Evolutionary conservation across 1,140 invertebrate genomes (phyloP).

Genomic region (Drosophila cardini): DNA sequence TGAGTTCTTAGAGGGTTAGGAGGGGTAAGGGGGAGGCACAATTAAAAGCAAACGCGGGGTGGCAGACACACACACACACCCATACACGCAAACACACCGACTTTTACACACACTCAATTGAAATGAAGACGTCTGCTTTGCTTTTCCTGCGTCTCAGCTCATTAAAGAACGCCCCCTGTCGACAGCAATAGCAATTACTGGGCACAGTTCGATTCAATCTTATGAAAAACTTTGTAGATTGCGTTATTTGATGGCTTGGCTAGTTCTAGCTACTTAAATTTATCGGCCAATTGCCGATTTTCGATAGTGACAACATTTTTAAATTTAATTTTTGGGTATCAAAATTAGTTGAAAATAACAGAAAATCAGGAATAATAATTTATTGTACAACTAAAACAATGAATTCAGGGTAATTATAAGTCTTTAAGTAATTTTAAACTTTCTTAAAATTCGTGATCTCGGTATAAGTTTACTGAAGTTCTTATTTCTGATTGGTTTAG

Average conservation of each 20-base stretch:
- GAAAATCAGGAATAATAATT: too few species aligned
- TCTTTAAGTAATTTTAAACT: too few species aligned
- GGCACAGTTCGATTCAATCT: neutral
- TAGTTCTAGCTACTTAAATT: neutral
- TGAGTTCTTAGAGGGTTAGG: too few species aligned
- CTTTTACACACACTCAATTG: constrained; percentile 25
- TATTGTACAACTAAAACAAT: too few species aligned
- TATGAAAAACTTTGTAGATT: neutral
- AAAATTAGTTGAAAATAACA: too few species aligned
- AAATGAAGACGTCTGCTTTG: constrained; percentile 43
- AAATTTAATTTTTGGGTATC: too few species aligned
- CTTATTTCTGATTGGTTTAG: too few species aligned
- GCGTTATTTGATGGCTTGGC: neutral
- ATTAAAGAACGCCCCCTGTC: constrained; percentile 18
- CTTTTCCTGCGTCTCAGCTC: constrained; percentile 2
- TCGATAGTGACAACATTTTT: too few species aligned
- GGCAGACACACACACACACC: constrained; percentile 22
- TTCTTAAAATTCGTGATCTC: too few species aligned
- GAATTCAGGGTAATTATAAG: too few species aligned
- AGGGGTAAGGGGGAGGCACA: constrained; percentile 24
- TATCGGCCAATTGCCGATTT: too few species aligned
- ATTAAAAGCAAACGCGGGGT: constrained; percentile 62
- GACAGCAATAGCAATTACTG: constrained; percentile 9
- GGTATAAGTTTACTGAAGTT: too few species aligned
- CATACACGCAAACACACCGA: constrained; percentile 20